Conservation (phyloP, 2,113 vertebrate species). For the Fregetta grallaria region DNA sequence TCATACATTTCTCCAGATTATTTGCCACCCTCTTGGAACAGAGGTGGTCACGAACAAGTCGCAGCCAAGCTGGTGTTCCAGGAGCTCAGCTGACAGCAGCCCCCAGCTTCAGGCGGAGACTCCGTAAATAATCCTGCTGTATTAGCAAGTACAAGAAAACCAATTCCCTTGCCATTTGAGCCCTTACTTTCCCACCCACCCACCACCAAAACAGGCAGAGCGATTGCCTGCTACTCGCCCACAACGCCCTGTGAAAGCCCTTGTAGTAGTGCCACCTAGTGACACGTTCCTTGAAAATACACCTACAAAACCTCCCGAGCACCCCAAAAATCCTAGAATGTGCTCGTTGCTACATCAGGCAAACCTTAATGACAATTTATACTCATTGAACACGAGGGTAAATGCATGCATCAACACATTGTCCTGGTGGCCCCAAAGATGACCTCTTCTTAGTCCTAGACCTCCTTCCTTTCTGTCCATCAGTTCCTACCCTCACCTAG, state of each 20-base stretch:
- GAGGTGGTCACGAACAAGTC: not conserved
- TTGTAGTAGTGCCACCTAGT: constrained; percentile 3
- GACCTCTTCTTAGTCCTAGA: not conserved
- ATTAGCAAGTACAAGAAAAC: not conserved
- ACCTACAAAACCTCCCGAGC: not conserved
- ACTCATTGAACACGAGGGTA: not conserved
- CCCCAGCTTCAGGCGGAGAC: not conserved
- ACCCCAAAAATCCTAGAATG: fast-evolving
- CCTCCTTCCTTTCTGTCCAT: not conserved
- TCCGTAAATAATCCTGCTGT: not conserved
- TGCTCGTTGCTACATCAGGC: not conserved
- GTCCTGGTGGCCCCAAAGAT: not conserved
- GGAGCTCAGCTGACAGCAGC: not conserved
- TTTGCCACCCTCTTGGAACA: not conserved
- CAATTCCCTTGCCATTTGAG: not conserved
- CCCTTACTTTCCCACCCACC: not conserved
- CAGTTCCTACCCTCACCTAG: not conserved
- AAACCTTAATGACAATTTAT: not conserved
- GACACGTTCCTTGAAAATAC: not conserved
- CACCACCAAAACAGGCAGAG: not conserved
- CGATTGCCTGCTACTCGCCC: not conserved
- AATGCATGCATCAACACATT: not conserved
- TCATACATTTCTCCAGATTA: not conserved
- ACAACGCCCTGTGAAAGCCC: not conserved
- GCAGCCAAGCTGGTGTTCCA: not conserved